Percentiles rank a stretch among this genome's conserved stretches.
phyloP scores from a whole-genome alignment of 2,113 vertebrate species.

The Tragelaphus strepsiceros region DNA sequence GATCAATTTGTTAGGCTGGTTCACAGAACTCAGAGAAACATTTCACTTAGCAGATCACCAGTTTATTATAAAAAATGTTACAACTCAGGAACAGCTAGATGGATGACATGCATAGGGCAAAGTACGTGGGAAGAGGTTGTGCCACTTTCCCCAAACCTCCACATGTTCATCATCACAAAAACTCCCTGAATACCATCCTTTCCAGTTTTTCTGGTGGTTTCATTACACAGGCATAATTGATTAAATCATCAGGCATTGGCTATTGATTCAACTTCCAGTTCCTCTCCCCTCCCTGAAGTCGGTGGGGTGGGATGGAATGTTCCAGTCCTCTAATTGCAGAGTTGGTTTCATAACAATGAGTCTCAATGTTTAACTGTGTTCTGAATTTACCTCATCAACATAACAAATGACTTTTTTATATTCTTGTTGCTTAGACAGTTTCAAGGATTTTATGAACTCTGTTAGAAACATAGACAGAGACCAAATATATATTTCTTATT shows the following conservation, averaged over 20 bases:
- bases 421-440: background rate
- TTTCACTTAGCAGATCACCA: background rate
- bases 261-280: background rate
- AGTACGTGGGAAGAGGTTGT: background rate
- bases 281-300: background rate
- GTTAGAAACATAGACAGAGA: background rate
- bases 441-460: background rate
- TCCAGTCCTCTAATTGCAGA: background rate
- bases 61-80: background rate
- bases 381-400: background rate
- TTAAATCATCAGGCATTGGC: background rate
- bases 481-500: background rate
- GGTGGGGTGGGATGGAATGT: background rate
- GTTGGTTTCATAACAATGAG: background rate
- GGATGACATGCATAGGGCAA: background rate
- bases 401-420: background rate
- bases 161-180: background rate
- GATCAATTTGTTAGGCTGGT: background rate
- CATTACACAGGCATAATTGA: background rate
- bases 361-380: background rate
- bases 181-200: background rate
- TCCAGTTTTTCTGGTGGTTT: background rate
- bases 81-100: background rate
- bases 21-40: background rate
- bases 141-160: background rate